phyloP scores from a whole-genome alignment of 1,140 invertebrate species.

The Aphelenchoides avenae region DNA sequence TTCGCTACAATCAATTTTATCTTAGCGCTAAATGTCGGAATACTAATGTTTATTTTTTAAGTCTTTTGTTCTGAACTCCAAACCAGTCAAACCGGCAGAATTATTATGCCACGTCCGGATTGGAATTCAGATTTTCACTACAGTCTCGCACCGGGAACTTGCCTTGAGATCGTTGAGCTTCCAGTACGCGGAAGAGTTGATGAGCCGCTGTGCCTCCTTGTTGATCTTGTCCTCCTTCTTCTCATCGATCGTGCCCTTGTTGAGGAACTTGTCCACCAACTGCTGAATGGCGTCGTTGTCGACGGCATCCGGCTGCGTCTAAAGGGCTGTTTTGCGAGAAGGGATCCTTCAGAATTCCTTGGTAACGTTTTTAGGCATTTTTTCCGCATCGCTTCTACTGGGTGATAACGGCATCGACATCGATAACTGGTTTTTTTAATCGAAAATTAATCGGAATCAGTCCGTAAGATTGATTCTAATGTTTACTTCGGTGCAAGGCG shows the following conservation, averaged over 20 bases:
- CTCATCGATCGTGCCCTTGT: constrained; percentile 26
- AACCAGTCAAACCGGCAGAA: background rate
- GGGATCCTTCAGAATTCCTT: too few relatives aligned
- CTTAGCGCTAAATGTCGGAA: background rate
- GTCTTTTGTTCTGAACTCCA: background rate
- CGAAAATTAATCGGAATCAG: too few relatives aligned
- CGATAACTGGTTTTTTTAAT: too few relatives aligned
- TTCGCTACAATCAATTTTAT: constrained; percentile 1
- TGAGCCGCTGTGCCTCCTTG: constrained; percentile 16
- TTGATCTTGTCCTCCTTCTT: constrained; percentile 18
- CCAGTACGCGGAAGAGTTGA: constrained; percentile 33
- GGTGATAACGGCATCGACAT: too few relatives aligned
- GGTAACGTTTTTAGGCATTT: too few relatives aligned
- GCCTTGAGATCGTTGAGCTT: constrained; percentile 13
- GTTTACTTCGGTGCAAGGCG: too few relatives aligned
- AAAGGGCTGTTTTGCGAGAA: too few relatives aligned
- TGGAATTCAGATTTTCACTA: constrained; percentile 11
- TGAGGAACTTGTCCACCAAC: constrained; percentile 29
- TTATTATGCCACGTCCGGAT: too few relatives aligned
- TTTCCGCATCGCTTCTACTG: too few relatives aligned
- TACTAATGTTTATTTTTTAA: constrained; percentile 1
- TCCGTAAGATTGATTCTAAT: too few relatives aligned
- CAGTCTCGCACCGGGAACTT: background rate
- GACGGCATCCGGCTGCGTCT: too few relatives aligned
- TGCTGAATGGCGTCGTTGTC: too few relatives aligned